phyloP scores from a whole-genome alignment of 2,113 vertebrate genomes.

The Thomomys bottae region DNA sequence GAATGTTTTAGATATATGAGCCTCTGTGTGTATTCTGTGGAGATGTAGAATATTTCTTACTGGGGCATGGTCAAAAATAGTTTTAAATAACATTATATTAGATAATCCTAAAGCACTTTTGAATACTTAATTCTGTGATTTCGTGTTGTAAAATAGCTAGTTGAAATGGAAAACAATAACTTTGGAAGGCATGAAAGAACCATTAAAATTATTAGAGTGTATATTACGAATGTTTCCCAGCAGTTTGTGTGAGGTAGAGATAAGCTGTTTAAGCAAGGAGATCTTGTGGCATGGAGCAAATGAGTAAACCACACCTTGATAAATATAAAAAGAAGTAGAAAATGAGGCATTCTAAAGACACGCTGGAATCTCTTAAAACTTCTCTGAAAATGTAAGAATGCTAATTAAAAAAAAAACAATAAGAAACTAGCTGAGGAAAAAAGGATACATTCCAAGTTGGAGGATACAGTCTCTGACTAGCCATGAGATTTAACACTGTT shows the following conservation, averaged over 20 bases:
- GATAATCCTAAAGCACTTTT: not conserved
- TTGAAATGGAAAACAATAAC: not conserved
- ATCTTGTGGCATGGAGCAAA: not conserved
- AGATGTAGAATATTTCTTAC: not conserved
- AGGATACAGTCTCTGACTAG: not conserved
- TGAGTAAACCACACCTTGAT: not conserved
- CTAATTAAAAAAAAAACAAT: not conserved
- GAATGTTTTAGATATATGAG: not conserved
- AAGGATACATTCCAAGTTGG: not conserved
- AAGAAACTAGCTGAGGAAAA: not conserved
- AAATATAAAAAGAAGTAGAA: not conserved
- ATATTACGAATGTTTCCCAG: not conserved
- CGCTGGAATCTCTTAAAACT: not conserved
- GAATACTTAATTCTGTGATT: not conserved
- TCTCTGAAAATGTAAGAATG: not conserved
- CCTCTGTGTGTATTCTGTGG: not conserved
- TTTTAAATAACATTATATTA: not conserved
- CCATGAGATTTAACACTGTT: not conserved
- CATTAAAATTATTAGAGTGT: not conserved
- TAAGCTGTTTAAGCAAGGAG: not conserved
- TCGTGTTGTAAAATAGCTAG: not conserved
- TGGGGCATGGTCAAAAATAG: conserved; percentile 6
- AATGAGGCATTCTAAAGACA: not conserved
- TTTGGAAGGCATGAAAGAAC: not conserved
- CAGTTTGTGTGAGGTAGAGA: not conserved